Base-by-base conservation (phyloP, 2,113 vertebrate genomes). In the Planiliza haematocheilus region DNA sequence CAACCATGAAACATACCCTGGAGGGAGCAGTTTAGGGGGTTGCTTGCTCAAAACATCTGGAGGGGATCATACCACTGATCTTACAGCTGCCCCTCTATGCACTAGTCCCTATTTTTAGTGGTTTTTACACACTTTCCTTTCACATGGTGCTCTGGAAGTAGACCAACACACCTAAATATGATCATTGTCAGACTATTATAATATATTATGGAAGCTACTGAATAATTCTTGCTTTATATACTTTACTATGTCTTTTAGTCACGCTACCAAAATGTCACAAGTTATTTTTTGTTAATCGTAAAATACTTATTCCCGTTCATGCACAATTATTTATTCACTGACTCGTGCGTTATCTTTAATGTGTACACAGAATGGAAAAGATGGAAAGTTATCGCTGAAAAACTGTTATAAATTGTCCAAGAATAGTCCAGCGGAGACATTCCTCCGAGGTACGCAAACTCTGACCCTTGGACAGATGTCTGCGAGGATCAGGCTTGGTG, bases 401-500 rank as follows among this genome's bases (percentile, higher is more conserved):
- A 62, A 43, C 53, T 51, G 57, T 56, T 42, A n/a, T 13, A 24
- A 70, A 66, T 30, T 61, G 43, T 75, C 60, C 16, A 51, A 21
- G 56, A 67, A 69, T 21, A 42, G 57, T 60, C 16, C 41, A 38
- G 65, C 45, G 46, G 45, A 79, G 58, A 58, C 58, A 61, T 83
- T 72, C 71, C 86, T 83, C 79, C 4, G 67, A 76, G 66, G 82
- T 79, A 60, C 73, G 82, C 65, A 82, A 79, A 74, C 83, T 43
- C 50, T 67, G 82, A 88, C 87, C 77, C 69, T 56, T 77, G 84
- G 86, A 86, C 68, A 73, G 83, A 91, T 84, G 75, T 85, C 61
- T 84, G 62, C 18, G 46, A 52, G 65, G 68, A 79, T 76, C 74
- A 65, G 69, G 69, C 71, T 60, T 42, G 2, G 8, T 52, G 69